Evolutionary conservation across 92 coral and sea anemone genomes (phyloP).

Genomic region (Montipora capitata): DNA sequence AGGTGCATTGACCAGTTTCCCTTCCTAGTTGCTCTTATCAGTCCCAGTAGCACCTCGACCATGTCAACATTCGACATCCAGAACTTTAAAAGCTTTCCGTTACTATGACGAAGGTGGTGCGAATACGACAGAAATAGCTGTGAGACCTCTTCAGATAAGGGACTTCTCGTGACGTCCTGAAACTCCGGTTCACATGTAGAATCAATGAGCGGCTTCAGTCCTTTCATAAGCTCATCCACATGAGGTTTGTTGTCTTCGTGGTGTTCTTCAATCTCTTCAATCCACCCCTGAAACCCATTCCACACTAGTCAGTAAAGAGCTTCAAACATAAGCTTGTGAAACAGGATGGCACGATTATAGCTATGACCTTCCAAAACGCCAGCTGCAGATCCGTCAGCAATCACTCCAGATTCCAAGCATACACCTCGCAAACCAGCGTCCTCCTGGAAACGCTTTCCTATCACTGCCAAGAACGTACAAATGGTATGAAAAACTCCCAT

Average conservation of each 20-base stretch:
- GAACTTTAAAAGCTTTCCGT: conserved; percentile 51
- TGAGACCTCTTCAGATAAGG: conserved; percentile 5
- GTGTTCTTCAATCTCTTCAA: conserved; percentile 31
- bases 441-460: conserved; percentile 74
- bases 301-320: too few species aligned
- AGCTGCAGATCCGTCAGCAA: conserved; percentile 82
- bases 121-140: too few species aligned
- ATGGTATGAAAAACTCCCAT: conserved; percentile 78
- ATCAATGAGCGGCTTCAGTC: too few species aligned
- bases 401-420: conserved; percentile 72
- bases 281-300: conserved; percentile 39
- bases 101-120: too few species aligned
- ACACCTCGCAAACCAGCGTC: conserved; percentile 77
- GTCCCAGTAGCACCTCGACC: too few species aligned
- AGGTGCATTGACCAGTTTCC: not conserved
- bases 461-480: conserved; percentile 56
- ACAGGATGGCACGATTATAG: conserved; percentile 69
- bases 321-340: conserved; percentile 63
- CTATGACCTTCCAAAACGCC: conserved; percentile 70
- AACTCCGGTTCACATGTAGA: conserved; percentile 41
- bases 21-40: too few species aligned
- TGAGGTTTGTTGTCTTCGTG: conserved; percentile 29
- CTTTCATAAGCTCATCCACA: too few species aligned
- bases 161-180: not conserved
- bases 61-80: conserved; percentile 71